Base-by-base conservation (phyloP, 2,113 vertebrate genomes). In the Arenaria interpres region DNA sequence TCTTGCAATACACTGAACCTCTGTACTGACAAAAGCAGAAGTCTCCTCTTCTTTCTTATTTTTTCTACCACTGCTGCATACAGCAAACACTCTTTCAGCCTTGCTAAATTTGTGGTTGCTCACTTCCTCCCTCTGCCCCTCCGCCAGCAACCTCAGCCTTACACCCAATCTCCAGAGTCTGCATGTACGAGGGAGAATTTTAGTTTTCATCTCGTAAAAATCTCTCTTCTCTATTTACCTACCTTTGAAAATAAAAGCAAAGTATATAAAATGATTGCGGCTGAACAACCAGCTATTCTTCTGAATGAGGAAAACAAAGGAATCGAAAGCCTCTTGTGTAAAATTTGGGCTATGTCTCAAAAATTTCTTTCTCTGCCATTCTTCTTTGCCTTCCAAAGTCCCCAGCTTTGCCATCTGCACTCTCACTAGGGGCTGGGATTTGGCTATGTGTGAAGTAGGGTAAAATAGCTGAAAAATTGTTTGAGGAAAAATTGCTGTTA, bases 341-440 rank as follows among this genome's bases (percentile, higher is more conserved):
- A 89, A 92, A 64, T 60, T 56, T 84, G 73, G 60, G 80, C 39
- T 89, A 2, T 60, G 57, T 75, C 67, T 91, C 53, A 88, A 90
- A 82, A 71, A 50, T 69, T 19, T 85, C 15, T 71, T 77, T 84
- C 20, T 59, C 53, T 59, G 7, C 19, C 14, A 19, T 86, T 91
- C 53, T 87, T 84, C 81, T 89, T 84, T 87, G 71, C 32, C 21
- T 83, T 92, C 45, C 27, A 23, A 66, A 93, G 20, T 41, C 53
- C 8, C 85, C 64, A 68, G 79, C 39, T 85, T 81, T 95, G 64
- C 90, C 83, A 75, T 93, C 90, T 96, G 83, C 33, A 60, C 48
- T 87, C 66, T 93, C 89, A 87, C 35, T 82, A 84, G 73, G 50
- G 54, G 63, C 66, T 87, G 79, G 46, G 73, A 71, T 89, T 89